Base-by-base conservation (phyloP, 64 coral and sea anemone genomes). In the Platygyra sinensis region DNA sequence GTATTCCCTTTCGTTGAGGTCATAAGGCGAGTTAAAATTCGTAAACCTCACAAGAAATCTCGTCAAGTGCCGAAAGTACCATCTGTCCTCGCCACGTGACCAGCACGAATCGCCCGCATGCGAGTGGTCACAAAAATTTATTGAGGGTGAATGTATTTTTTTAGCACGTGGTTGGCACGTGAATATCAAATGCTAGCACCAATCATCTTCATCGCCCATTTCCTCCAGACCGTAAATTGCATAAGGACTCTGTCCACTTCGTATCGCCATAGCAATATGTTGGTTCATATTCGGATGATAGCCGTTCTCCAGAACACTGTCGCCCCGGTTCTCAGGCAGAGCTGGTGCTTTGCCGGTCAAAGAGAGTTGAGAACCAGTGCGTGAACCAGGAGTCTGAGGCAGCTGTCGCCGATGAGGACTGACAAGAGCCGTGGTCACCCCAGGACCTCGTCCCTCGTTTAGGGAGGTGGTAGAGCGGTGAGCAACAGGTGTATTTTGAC, bases 281-380 rank as follows among this genome's bases (percentile, higher is more conserved):
- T 98, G 97, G 86, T 99, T 99, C 97, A 99, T 99, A 67, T 96
- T 99, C 2, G 94, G 94, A 13, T 99, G 97, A 28, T 99, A 99
- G 74, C 97, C 97, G 25, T 99, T 99, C 73, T 99, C 97, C 2
- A 95, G 39, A 4, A 99, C 96, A 72, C 86, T 73, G 49, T 99
- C 97, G 2, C 95, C 95, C 31, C 95, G 76, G 78, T 97, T 93
- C 79, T 90, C 73, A 60, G 90, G 90, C 71, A 94, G 36, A 24
- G 62, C 87, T 51, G 73, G 92, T 83, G 82, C 91, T 91, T 97
- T 97, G 52, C 95, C 95, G 59, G 95, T 90, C 80, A 97, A 76
- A 30, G 95, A 97, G 52, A 97, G 89, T 60, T 97, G 91, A n/a
- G 95, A 97, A 17, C 95, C 95, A 87, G 76, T 91, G 28, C 76